Conservation (phyloP, 2,888 invertebrate genomes). For the Girardia tigrina region DNA sequence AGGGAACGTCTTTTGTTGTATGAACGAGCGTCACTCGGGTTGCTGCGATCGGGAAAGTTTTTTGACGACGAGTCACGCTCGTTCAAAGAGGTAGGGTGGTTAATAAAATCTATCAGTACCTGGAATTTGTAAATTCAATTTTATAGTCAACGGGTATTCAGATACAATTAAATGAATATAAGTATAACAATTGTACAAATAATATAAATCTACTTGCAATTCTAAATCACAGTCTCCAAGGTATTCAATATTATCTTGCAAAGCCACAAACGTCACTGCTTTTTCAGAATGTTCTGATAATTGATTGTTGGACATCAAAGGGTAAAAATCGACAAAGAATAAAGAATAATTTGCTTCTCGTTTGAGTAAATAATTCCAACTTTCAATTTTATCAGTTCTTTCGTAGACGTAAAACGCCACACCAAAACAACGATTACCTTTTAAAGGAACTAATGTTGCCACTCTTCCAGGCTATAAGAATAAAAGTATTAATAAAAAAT, state of each 20-base stretch:
- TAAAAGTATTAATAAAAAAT: background rate
- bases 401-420: background rate
- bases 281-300: background rate
- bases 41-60: no score
- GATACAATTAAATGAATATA: no score
- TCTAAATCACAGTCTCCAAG: background rate
- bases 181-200: no score
- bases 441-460: background rate
- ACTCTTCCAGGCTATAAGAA: background rate
- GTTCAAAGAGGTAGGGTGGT: no score
- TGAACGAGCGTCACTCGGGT: no score
- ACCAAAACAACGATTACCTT: background rate
- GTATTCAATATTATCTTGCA: background rate
- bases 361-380: background rate
- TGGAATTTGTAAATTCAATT: no score
- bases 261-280: background rate
- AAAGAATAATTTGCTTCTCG: background rate
- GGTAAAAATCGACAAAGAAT: background rate
- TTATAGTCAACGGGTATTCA: no score
- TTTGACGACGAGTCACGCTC: no score
- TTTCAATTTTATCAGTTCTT: background rate
- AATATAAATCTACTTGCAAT: background rate
- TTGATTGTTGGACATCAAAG: background rate
- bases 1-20: no score
- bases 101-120: no score